Evolutionary conservation across 35 echinoderm and acorn worm species (phyloP), one percentile per base, ranked within the genome.

Genomic region (Strongylocentrotus purpuratus): DNA sequence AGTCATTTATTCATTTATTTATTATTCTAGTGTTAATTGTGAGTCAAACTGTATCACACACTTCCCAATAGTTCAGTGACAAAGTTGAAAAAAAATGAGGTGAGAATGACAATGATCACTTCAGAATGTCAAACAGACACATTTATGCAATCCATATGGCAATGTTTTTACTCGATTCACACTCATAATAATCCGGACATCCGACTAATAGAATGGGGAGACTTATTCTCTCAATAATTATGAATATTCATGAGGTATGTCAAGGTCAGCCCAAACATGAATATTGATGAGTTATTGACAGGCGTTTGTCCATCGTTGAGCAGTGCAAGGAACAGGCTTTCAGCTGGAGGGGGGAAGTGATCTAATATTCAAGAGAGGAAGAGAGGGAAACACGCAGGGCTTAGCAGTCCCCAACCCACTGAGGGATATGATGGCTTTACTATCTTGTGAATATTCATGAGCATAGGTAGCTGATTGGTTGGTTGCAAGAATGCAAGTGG

Each of bases 291-390:
- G 87, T 89, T 89, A 31, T 89, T 89, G 87, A 45, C 87, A 89
- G 87, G 87, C 87, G 20, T 89, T 89, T 31, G 22, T 78, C 65
- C 65, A 78, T 89, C 87, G 20, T 45, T 89, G 32, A 89, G 33
- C 45, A 45, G 33, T 89, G 87, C 11, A 47, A 47, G 91, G 91
- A 93, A 93, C 91, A 48, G 20, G 91, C 91, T 48, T 93, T 58
- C 91, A 93, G 48, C 46, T 47, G 15, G 14, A 55, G 91, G 45
- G 91, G 8, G 91, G 91, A 93, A 93, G 48, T 93, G 91, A 93
- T 58, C 91, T 93, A 93, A 93, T 93, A 93, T 93, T 93, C 45
- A 93, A 48, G 48, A n/a, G 91, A 58, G 91, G 91, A 93, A 93
- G 32, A 18, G 14, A 9, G 32, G 45, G 45, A 89, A 46, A 45